Conservation (phyloP, 2,888 invertebrate species). For the Caenorhabditis sp. region DNA sequence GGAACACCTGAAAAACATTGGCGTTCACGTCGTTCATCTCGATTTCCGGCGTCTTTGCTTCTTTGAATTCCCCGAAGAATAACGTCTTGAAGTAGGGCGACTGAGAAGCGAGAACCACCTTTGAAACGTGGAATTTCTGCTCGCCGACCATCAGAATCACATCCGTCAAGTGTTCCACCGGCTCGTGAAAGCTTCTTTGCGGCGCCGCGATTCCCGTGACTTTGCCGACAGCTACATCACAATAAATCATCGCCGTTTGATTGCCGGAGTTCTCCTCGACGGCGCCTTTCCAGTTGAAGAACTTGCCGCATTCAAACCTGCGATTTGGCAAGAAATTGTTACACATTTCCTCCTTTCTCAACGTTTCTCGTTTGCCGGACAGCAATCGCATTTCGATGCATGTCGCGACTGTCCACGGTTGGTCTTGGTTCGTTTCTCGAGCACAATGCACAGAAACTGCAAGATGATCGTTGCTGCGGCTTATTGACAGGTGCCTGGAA, state of each 20-base stretch:
- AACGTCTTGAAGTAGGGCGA: not conserved
- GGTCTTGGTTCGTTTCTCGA: too few relatives aligned
- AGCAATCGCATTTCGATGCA: too few relatives aligned
- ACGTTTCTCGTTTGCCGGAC: too few relatives aligned
- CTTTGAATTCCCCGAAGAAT: not conserved
- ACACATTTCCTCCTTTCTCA: too few relatives aligned
- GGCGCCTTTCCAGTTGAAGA: too few relatives aligned
- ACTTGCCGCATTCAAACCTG: too few relatives aligned
- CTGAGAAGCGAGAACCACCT: not conserved
- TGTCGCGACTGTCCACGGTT: too few relatives aligned
- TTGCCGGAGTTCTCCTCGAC: too few relatives aligned
- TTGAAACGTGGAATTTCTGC: not conserved
- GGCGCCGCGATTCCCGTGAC: not conserved
- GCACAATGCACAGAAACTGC: too few relatives aligned
- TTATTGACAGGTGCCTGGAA: too few relatives aligned
- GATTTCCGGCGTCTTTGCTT: not conserved
- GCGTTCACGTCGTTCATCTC: not conserved
- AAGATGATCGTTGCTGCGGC: too few relatives aligned
- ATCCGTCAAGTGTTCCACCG: not conserved
- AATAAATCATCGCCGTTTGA: not conserved
- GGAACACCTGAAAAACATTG: not conserved
- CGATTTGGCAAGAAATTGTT: too few relatives aligned
- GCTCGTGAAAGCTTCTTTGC: not conserved
- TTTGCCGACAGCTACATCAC: not conserved
- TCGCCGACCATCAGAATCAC: not conserved